These are phyloP conservation scores for Clarias pachynema DNA, from an alignment of 2,797 vertebrate genomes.

Conservation along the genomic window DNA sequence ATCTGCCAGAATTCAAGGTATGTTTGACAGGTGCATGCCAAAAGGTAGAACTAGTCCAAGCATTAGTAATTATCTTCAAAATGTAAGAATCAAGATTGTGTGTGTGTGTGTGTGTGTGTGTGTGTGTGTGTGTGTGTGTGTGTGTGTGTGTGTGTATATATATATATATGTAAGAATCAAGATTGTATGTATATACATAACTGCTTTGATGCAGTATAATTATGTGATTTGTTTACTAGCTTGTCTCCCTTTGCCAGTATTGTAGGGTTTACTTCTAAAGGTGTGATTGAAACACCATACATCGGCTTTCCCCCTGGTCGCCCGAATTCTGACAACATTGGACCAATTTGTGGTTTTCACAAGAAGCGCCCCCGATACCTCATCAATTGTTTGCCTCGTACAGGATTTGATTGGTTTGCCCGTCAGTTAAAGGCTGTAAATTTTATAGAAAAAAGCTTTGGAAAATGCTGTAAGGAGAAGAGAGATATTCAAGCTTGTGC, in stretches of 20 bases:
- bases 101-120: too few relatives aligned
- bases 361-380: constrained; percentile 63
- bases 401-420: constrained; percentile 58
- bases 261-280: not conserved
- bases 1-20: constrained; percentile 31
- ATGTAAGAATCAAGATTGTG: not conserved
- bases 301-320: constrained; percentile 73
- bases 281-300: constrained; percentile 1
- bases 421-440: constrained; percentile 70
- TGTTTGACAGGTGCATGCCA: not conserved
- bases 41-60: not conserved
- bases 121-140: too few relatives aligned
- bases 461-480: constrained; percentile 71
- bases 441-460: constrained; percentile 68
- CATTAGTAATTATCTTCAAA: not conserved
- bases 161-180: too few relatives aligned
- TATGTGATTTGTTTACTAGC: not conserved
- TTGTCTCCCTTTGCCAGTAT: not conserved
- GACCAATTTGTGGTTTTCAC: constrained; percentile 62
- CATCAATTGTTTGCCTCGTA: constrained; percentile 61
- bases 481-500: constrained; percentile 61
- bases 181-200: not conserved
- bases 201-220: not conserved
- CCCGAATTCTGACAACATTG: constrained; percentile 64
- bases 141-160: too few relatives aligned